Evolutionary conservation across 2,113 vertebrate genomes (phyloP).

Genomic region (Mus spicilegus): DNA sequence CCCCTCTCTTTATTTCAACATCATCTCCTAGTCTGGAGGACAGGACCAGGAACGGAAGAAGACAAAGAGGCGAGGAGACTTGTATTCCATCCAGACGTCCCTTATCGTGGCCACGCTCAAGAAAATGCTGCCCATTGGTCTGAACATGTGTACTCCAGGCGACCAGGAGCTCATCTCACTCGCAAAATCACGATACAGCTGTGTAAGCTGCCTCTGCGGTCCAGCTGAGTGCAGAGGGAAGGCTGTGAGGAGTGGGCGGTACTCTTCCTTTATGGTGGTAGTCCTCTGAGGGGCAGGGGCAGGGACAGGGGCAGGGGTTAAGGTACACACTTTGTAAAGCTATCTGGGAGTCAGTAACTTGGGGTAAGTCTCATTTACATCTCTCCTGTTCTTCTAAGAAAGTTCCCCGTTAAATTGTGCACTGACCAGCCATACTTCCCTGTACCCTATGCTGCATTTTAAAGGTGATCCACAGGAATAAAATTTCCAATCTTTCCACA

Average conservation of each 20-base stretch:
- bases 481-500: slow-evolving; percentile 81
- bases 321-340: neutral
- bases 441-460: neutral
- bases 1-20: slow-evolving; percentile 69
- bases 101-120: slow-evolving; percentile 98
- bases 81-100: slow-evolving; percentile 98
- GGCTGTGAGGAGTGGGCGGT: neutral
- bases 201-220: slow-evolving; percentile 86
- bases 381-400: neutral
- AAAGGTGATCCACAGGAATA: neutral
- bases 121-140: slow-evolving; percentile 98
- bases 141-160: slow-evolving; percentile 99
- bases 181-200: slow-evolving; percentile 94
- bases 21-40: slow-evolving; percentile 93
- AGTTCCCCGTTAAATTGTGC: neutral
- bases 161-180: slow-evolving; percentile 98
- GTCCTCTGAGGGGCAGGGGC: fast-evolving
- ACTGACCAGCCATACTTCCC: neutral
- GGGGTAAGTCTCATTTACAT: neutral
- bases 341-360: neutral
- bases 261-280: neutral
- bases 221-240: neutral
- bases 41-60: slow-evolving; percentile 98
- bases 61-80: slow-evolving; percentile 95
- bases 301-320: fast-evolving